Evolutionary conservation across 2,888 invertebrate species (phyloP), one percentile per base, ranked within the genome.

Genomic region (Polydrusus tereticollis): DNA sequence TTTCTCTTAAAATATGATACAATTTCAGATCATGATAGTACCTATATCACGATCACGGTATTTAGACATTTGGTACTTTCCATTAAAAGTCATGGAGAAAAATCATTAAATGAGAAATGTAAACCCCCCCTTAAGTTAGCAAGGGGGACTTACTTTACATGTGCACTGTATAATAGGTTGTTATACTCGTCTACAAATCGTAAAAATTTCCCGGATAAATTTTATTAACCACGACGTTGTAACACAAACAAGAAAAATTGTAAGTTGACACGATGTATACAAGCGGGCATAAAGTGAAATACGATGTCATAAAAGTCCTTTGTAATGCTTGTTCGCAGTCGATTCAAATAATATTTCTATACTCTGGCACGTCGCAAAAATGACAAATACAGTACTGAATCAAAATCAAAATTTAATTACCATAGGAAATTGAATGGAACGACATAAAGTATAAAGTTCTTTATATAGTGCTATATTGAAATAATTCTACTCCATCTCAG

Each of bases 291-390:
- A 59, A 38, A 59, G 59, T 38, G 59, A 59, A 12, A 41, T 59
- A 59, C 26, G 59, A 59, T 59, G 59, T 41, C 41, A 59, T 59
- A 59, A 59, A 59, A 59, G 59, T 41, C 59, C 16, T 59, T 59
- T 38, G 38, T 38, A 43, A 16, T 38, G 21, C 23, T 59, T 21
- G 6, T 59, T 16, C 14, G 6, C 41, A 59, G 59, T 59, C 43
- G 43, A 43, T 43, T 59, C 59, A 43, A 38, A 59, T 59, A 38
- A 23, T 59, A 55, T 26, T 55, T 33, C 16, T 55, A 29, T 29
- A 55, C 50, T n/a, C n/a, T 4, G 50, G 26, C 21, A 50, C 50
- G 26, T 26, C 14, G 29, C 52, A 55, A 29, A 29, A 29, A 55
- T 55, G 29, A 55, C 52, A 55, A 29, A 55, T 55, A 55, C 52